These are phyloP conservation scores for Pyrrhopygopsis socrates DNA, from an alignment of 2,888 invertebrate genomes.

Conservation along the genomic window DNA sequence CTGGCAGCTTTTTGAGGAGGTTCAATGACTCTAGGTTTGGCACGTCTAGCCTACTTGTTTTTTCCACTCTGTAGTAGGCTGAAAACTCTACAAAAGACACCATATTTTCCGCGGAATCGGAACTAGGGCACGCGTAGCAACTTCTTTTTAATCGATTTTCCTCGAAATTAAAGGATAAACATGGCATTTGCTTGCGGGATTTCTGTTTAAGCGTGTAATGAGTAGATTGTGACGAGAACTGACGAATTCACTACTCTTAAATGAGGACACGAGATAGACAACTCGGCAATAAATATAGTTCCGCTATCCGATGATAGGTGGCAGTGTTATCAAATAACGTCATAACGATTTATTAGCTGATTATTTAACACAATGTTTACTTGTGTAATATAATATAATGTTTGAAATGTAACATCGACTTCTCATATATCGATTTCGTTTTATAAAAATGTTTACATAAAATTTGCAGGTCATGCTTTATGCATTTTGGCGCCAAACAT, in stretches of 20 bases:
- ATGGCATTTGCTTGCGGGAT: conserved; percentile 80
- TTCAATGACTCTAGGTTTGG: conserved; percentile 94
- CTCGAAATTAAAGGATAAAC: conserved; percentile 89
- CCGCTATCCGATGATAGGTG: conserved; percentile 92
- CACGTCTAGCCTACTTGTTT: conserved; percentile 93
- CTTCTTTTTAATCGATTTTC: conserved; percentile 90
- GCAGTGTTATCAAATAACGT: conserved; percentile 86
- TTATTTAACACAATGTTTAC: neutral
- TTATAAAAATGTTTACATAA: neutral
- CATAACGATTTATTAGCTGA: conserved; percentile 7
- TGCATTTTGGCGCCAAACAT: neutral
- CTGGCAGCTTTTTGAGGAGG: conserved; percentile 91
- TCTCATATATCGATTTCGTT: neutral
- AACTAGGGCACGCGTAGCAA: conserved; percentile 92
- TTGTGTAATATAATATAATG: no score
- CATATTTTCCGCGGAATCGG: conserved; percentile 91
- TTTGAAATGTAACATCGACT: no score
- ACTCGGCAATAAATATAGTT: conserved; percentile 87
- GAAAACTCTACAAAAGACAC: conserved; percentile 91
- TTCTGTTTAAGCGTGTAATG: conserved; percentile 84
- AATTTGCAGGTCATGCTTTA: neutral
- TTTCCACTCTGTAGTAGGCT: conserved; percentile 90
- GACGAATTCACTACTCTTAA: conserved; percentile 85
- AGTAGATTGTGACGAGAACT: conserved; percentile 89
- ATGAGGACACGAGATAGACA: conserved; percentile 90